phyloP scores from a whole-genome alignment of 1,140 invertebrate species.

The Lepeophtheirus salmonis region DNA sequence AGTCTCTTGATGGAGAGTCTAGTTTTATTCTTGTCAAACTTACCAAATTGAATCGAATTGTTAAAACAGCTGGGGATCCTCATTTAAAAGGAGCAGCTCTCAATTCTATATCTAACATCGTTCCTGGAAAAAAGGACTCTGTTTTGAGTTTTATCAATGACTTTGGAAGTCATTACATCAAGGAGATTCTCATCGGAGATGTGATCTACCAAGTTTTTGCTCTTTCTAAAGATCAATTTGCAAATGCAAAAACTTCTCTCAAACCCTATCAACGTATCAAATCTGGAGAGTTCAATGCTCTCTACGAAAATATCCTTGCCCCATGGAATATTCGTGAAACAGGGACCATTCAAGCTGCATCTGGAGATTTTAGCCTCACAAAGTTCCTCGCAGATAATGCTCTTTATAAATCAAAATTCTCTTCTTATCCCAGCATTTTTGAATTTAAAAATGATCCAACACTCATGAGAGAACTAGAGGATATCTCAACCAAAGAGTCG shows the following conservation, averaged over 20 bases:
- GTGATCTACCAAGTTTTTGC: constrained; percentile 16
- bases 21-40: constrained; percentile 16
- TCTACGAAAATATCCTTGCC: constrained; percentile 5
- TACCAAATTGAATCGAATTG: neutral
- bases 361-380: neutral
- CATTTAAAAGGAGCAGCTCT: neutral
- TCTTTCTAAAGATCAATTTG: neutral
- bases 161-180: constrained; percentile 15
- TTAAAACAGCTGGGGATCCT: neutral
- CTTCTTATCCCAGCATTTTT: constrained; percentile 14
- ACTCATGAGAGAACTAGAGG: constrained; percentile 1
- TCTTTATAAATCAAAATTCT: neutral
- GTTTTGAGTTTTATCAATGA: constrained; percentile 7
- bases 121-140: neutral
- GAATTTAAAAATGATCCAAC: neutral
- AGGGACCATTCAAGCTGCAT: neutral
- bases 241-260: neutral
- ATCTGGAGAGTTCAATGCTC: neutral
- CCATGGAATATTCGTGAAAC: constrained; percentile 12
- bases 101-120: neutral
- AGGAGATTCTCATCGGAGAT: constrained; percentile 4
- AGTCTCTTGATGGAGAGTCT: constrained; percentile 1
- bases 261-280: neutral
- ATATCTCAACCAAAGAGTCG: neutral
- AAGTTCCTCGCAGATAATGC: neutral